Conservation (phyloP, 2,797 vertebrate genomes). For the Muscicapa comitata region DNA sequence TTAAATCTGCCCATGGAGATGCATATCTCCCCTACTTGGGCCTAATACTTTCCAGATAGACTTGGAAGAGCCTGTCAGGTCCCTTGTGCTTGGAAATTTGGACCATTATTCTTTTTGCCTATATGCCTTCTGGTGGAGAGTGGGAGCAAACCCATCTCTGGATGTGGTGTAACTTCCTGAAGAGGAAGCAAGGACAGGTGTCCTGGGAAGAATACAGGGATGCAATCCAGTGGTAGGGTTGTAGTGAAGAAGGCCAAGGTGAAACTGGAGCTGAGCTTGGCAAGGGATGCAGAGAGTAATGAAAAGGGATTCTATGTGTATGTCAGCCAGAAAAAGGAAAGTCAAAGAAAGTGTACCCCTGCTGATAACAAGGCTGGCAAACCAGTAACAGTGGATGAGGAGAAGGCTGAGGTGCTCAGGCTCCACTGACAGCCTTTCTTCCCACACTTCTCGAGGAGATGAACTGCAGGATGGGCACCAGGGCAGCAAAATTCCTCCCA, state of each 20-base stretch:
- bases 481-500: neutral
- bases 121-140: neutral
- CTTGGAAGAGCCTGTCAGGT: neutral
- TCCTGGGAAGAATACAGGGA: neutral
- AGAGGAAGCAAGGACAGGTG: neutral
- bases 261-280: neutral
- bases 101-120: neutral
- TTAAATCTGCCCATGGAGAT: neutral
- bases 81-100: neutral
- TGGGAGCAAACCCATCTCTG: neutral
- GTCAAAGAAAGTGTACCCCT: neutral
- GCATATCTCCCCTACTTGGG: neutral
- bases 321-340: neutral
- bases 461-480: neutral
- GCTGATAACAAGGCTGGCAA: neutral
- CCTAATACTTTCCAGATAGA: neutral
- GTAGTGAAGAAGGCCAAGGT: neutral
- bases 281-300: neutral
- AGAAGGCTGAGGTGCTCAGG: neutral
- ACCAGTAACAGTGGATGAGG: neutral
- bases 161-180: neutral
- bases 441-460: rapidly evolving
- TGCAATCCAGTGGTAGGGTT: neutral
- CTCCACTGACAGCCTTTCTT: neutral
- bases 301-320: neutral